These are phyloP conservation scores for Acromyrmex charruanus DNA, from an alignment of 1,140 invertebrate species.

Conservation along the genomic window DNA sequence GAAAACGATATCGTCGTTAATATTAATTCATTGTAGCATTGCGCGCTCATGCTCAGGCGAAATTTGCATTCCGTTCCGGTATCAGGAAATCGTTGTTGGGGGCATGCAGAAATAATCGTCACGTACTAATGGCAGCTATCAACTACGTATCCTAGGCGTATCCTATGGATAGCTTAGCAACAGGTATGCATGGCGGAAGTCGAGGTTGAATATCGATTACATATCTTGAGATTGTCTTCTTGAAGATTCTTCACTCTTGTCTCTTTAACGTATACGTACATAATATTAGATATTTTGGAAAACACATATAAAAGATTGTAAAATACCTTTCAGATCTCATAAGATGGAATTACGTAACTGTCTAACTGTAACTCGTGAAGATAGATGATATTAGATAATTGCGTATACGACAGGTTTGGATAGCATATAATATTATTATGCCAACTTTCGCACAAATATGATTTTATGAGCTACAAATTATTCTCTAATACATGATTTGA, in stretches of 20 bases:
- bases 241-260: background rate
- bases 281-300: background rate
- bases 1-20: conserved; percentile 67
- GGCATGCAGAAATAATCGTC: conserved; percentile 75
- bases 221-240: background rate
- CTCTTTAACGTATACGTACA: no score
- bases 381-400: background rate
- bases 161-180: conserved; percentile 54
- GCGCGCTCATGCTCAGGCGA: conserved; percentile 16
- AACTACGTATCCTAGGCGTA: conserved; percentile 55
- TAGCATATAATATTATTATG: background rate
- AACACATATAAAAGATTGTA: background rate
- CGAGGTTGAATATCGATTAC: conserved; percentile 70
- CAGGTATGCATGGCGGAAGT: conserved; percentile 70
- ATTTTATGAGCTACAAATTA: conserved; percentile 23
- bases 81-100: conserved; percentile 72
- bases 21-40: conserved; percentile 68
- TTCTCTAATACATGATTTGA: background rate
- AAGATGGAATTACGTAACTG: background rate
- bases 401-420: background rate
- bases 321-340: background rate
- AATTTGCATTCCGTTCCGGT: conserved; percentile 70
- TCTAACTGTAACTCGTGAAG: background rate
- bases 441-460: background rate
- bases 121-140: conserved; percentile 69